phyloP scores from a whole-genome alignment of 1,140 invertebrate species.

The Drosophila melanica region DNA sequence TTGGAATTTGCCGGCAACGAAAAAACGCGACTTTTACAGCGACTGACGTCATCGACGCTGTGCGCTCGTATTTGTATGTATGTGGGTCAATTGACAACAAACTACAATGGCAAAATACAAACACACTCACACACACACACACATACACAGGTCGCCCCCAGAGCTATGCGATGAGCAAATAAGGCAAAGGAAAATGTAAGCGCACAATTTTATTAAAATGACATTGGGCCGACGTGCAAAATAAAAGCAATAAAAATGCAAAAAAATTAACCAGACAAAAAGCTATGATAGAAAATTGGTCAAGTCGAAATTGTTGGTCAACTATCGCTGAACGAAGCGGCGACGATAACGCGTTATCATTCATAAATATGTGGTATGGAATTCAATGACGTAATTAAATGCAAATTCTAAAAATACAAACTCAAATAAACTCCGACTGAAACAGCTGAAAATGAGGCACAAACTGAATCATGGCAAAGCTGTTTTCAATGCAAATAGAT shows the following conservation, averaged over 20 bases:
- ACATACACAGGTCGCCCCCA: slow-evolving; percentile 35
- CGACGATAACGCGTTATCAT: slow-evolving; percentile 57
- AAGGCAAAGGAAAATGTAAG: slow-evolving; percentile 71
- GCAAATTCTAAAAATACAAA: slow-evolving; percentile 15
- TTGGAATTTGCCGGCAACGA: slow-evolving; percentile 59
- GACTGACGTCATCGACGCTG: slow-evolving; percentile 64
- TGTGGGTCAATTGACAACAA: slow-evolving; percentile 79
- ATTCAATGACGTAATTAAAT: slow-evolving; percentile 71
- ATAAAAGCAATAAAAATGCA: slow-evolving; percentile 44
- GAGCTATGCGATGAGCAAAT: slow-evolving; percentile 56
- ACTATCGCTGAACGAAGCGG: slow-evolving; percentile 46
- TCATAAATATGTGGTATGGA: slow-evolving; percentile 57
- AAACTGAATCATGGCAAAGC: not conserved
- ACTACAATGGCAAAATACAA: slow-evolving; percentile 60
- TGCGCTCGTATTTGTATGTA: slow-evolving; percentile 55
- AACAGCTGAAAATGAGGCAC: not conserved
- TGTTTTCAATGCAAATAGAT: not conserved
- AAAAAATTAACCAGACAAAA: slow-evolving; percentile 15
- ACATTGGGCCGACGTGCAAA: slow-evolving; percentile 59
- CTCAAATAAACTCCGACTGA: not conserved
- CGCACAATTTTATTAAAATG: slow-evolving; percentile 76
- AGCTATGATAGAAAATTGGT: slow-evolving; percentile 7
- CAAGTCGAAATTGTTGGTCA: slow-evolving; percentile 31
- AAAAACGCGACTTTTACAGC: slow-evolving; percentile 43
- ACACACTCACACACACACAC: slow-evolving; percentile 24